Conservation (phyloP, 2,797 vertebrate genomes). For the Hyperoplus immaculatus region DNA sequence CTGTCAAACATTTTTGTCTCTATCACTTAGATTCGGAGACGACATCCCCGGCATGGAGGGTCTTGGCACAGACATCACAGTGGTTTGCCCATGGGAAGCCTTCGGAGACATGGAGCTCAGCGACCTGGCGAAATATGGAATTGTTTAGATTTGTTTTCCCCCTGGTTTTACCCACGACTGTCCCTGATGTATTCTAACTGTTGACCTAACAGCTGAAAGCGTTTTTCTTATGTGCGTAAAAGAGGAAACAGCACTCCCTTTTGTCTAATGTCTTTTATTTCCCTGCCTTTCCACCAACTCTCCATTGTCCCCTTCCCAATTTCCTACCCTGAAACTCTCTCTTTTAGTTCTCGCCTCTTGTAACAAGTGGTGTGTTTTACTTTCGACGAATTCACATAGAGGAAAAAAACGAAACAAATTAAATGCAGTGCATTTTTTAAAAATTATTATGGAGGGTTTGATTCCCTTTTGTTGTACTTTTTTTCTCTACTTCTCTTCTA, state of each 20-base stretch:
- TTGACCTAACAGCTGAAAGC: conserved; percentile 15
- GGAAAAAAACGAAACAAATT: neutral
- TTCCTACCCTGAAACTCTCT: neutral
- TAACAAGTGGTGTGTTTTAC: neutral
- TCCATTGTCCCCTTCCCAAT: neutral
- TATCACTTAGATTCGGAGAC: conserved; percentile 88
- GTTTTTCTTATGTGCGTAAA: neutral
- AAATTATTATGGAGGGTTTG: conserved; percentile 25
- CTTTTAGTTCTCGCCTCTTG: neutral
- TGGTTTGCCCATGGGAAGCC: conserved; percentile 88
- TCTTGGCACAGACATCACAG: conserved; percentile 89
- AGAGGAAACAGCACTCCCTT: conserved; percentile 27
- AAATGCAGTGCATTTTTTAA: conserved; percentile 7
- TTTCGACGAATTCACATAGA: neutral
- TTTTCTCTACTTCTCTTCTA: conserved; percentile 2
- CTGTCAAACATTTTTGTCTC: neutral
- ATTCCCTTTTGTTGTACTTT: conserved; percentile 14
- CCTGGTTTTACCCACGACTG: neutral
- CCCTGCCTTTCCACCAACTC: conserved; percentile 2
- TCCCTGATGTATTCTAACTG: conserved; percentile 18
- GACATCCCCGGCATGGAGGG: conserved; percentile 98
- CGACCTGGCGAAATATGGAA: conserved; percentile 87
- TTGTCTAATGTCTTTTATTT: conserved; percentile 46
- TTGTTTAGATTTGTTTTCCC: conserved; percentile 72
- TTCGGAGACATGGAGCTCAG: conserved; percentile 89